Percentiles rank a stretch among this genome's conserved stretches.
These are phyloP conservation scores for Lysiphlebus fabarum DNA, from an alignment of 1,140 invertebrate species.

Conservation along the genomic window DNA sequence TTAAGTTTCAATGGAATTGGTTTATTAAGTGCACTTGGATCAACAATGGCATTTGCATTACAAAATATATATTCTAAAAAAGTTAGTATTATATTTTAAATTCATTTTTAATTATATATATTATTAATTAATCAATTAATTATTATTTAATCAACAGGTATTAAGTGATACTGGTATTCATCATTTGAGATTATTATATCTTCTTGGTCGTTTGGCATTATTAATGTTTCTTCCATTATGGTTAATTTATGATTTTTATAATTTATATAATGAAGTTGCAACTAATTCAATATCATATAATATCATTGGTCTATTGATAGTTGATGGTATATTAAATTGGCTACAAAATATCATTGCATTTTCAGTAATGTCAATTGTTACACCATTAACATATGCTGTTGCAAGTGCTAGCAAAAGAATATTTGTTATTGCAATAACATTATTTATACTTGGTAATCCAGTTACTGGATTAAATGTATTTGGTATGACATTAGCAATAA, in stretches of 20 bases:
- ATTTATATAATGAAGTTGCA: conserved; percentile 63
- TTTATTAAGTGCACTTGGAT: conserved; percentile 80
- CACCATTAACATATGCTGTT: conserved; percentile 92
- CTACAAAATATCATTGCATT: conserved; percentile 94
- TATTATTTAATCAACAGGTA: conserved; percentile 58
- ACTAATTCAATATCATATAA: conserved; percentile 48
- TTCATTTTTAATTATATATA: neutral
- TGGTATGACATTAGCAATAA: conserved; percentile 87
- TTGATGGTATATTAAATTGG: conserved; percentile 89
- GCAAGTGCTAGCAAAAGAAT: conserved; percentile 95
- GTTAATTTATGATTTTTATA: conserved; percentile 71
- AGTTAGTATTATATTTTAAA: conserved; percentile 52
- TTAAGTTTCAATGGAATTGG: conserved; percentile 87
- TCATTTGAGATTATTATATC: conserved; percentile 80
- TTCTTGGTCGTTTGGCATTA: conserved; percentile 75
- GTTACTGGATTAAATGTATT: conserved; percentile 83
- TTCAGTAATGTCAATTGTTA: conserved; percentile 83
- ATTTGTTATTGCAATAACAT: conserved; percentile 85
- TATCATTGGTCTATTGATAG: conserved; percentile 65
- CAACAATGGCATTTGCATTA: conserved; percentile 87
- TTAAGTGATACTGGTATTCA: conserved; percentile 84
- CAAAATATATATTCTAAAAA: conserved; percentile 97
- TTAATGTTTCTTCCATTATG: conserved; percentile 87
- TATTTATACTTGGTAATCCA: conserved; percentile 87
- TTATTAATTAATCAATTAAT: neutral